Base-by-base conservation (phyloP, 2,888 invertebrate genomes). In the Agriopis aurantiaria region DNA sequence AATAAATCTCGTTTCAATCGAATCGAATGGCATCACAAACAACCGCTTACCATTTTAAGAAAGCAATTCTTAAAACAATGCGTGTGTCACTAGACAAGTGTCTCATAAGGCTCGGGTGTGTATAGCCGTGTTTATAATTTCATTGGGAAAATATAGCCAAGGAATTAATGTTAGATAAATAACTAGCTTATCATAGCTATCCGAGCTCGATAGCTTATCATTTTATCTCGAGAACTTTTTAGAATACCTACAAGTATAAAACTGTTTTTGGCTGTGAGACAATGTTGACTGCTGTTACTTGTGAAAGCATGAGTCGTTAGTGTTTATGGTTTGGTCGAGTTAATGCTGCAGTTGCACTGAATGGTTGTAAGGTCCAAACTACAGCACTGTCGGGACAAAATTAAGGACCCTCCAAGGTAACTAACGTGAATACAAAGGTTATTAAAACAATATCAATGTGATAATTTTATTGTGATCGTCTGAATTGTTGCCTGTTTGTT, bases 161-260 rank as follows among this genome's bases (percentile, higher is more conserved):
- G 48, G 46, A 48, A 58, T 58, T 58, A 58, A 65, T n/a, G 53
- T 58, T 52, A 51, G 45, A 63, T 55, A 64, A 57, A 64, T 56
- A 56, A 57, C 40, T 49, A 17, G 53, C 53, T 63, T 57, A 48
- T 51, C 53, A 11, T 41, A 11, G 10, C 71, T 65, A 75, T 69
- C 68, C 60, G 65, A 51, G 17, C 53, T 69, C 62, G 82, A 81
- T 81, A 82, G 57, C 68, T 64, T 82, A 81, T 82, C 80, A 45
- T 68, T 75, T 66, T 80, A 80, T 81, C 78, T 66, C 60, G 66
- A 61, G 23, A 55, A 61, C 63, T 60, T 63, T 40, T 46, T 33
- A 14, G 49, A 33, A 33, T 33, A 33, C 14, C 41, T 7, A 45
- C 56, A 60, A 48, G 45, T 48, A 53, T 11, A 53, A 45, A 1